Percentiles rank a stretch among this genome's conserved stretches.
These are phyloP conservation scores for Solea solea DNA, from an alignment of 2,113 vertebrate species.

Conservation along the genomic window DNA sequence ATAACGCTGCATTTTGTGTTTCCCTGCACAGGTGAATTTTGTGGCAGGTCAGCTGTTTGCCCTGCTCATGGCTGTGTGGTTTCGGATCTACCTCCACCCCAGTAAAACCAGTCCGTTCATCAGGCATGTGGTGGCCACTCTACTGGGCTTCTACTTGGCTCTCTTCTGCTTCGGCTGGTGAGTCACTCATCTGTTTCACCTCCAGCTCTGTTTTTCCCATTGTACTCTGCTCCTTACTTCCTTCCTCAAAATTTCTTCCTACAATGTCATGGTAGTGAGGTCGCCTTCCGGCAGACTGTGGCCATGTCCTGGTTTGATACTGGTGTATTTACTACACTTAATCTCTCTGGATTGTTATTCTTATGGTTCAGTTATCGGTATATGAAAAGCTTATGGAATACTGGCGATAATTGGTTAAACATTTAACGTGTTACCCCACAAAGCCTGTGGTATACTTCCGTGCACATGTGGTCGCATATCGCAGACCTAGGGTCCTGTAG, in stretches of 20 bases:
- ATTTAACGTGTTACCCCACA: no score
- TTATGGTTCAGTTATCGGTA: constrained; percentile 4
- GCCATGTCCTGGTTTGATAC: neutral
- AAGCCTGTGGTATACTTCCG: no score
- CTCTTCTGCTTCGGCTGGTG: constrained; percentile 99
- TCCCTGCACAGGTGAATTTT: constrained; percentile 91
- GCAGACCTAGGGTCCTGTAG: no score
- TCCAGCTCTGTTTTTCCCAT: constrained; percentile 19
- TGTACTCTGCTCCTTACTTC: constrained; percentile 2
- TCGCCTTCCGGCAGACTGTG: neutral
- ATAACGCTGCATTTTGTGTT: neutral
- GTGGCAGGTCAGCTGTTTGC: constrained; percentile 97
- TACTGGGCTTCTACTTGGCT: constrained; percentile 97
- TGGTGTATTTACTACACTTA: neutral
- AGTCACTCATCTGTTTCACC: constrained; percentile 72
- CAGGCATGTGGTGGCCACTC: constrained; percentile 94
- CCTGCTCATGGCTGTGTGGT: constrained; percentile 95
- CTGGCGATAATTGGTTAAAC: no score
- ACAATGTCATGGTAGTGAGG: neutral
- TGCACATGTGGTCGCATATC: no score
- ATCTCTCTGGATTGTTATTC: neutral
- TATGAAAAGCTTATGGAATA: constrained; percentile 19
- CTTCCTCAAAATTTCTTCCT: neutral
- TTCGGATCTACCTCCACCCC: constrained; percentile 94
- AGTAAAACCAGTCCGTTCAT: constrained; percentile 96